Percentiles rank a stretch among this genome's conserved stretches.
Conservation (phyloP, 1,140 invertebrate genomes). For the Ips typographus region DNA sequence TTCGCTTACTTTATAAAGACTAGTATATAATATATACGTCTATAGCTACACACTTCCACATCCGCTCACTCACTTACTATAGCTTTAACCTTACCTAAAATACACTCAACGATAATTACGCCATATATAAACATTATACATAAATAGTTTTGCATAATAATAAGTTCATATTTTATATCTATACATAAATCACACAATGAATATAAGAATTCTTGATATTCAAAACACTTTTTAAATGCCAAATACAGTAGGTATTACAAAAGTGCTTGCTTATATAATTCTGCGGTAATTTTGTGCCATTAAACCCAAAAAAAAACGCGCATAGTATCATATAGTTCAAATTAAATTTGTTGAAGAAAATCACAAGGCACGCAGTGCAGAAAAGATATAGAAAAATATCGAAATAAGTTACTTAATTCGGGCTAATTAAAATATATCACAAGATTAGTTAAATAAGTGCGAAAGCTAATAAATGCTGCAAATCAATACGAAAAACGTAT, state of each 20-base stretch:
- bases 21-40: conserved; percentile 30
- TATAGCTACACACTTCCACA: conserved; percentile 28
- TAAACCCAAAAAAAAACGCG: not conserved
- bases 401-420: conserved; percentile 31
- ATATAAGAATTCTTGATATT: conserved; percentile 23
- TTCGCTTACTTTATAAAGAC: conserved; percentile 33
- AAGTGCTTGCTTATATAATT: conserved; percentile 4
- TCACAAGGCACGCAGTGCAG: conserved; percentile 40
- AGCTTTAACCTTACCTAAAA: conserved; percentile 24
- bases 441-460: conserved; percentile 27
- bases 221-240: not conserved
- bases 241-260: conserved; percentile 15
- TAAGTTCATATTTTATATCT: conserved; percentile 2
- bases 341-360: conserved; percentile 37
- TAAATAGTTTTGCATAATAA: not conserved
- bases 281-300: conserved; percentile 15
- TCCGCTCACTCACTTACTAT: conserved; percentile 2
- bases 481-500: no score
- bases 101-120: conserved; percentile 18
- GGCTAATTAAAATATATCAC: conserved; percentile 30
- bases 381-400: conserved; percentile 39
- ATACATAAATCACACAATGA: conserved; percentile 4
- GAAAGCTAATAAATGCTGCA: conserved; percentile 10
- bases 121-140: conserved; percentile 9
- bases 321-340: conserved; percentile 2